phyloP scores from a whole-genome alignment of 2,888 invertebrate genomes.

The Trichogramma evanescens region DNA sequence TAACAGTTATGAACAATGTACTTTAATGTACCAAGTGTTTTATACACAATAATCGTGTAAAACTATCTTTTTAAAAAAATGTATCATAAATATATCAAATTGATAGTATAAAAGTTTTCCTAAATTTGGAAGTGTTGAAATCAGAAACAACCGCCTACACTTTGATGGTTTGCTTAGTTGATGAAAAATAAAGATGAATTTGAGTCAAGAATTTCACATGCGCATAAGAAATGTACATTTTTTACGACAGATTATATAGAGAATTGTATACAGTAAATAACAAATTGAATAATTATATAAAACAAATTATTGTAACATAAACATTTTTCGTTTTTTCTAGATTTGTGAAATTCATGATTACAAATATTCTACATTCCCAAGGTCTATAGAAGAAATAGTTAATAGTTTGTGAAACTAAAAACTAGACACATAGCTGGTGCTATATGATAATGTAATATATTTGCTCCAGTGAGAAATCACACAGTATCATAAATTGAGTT shows the following conservation, averaged over 20 bases:
- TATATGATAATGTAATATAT: constrained; percentile 22
- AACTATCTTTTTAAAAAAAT: too few species aligned
- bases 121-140: too few species aligned
- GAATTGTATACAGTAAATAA: constrained; percentile 7
- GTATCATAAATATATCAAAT: too few species aligned
- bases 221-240: constrained; percentile 18
- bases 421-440: constrained; percentile 23
- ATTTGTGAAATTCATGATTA: constrained; percentile 12
- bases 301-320: constrained; percentile 13
- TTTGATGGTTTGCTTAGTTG: too few species aligned
- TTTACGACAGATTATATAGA: constrained; percentile 16
- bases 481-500: too few species aligned
- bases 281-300: neutral
- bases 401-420: constrained; percentile 23
- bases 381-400: constrained; percentile 16
- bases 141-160: too few species aligned
- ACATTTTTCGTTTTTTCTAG: constrained; percentile 1
- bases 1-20: too few species aligned
- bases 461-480: constrained; percentile 11
- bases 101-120: too few species aligned
- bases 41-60: too few species aligned
- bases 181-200: neutral
- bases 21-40: too few species aligned
- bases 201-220: constrained; percentile 10
- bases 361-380: constrained; percentile 9